These are phyloP conservation scores for Drosophila lacicola DNA, from an alignment of 2,888 invertebrate genomes.

Conservation along the genomic window DNA sequence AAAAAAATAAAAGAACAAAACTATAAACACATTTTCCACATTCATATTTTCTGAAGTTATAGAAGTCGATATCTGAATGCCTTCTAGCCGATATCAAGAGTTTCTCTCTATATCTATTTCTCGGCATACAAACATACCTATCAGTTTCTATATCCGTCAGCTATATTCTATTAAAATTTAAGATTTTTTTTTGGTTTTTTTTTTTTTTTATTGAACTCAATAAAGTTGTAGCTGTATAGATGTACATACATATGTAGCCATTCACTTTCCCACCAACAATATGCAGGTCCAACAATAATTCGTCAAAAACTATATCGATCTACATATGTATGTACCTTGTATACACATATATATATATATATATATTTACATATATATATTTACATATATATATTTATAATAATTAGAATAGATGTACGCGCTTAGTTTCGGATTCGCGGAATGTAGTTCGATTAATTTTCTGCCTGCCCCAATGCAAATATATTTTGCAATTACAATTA, in stretches of 20 bases:
- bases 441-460: background rate
- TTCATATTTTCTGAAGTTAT: background rate
- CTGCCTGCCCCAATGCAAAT: background rate
- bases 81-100: too few relatives aligned
- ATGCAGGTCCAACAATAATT: constrained; percentile 19
- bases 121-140: too few relatives aligned
- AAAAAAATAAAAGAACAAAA: too few relatives aligned
- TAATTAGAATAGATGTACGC: background rate
- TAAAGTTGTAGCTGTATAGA: constrained; percentile 23
- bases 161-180: background rate
- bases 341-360: background rate
- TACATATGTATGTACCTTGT: constrained; percentile 4
- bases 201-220: constrained; percentile 34
- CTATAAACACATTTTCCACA: too few relatives aligned
- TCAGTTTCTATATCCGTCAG: too few relatives aligned
- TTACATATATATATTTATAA: background rate
- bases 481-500: background rate
- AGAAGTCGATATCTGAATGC: too few relatives aligned
- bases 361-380: background rate
- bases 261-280: constrained; percentile 13
- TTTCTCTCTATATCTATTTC: too few relatives aligned
- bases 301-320: constrained; percentile 33
- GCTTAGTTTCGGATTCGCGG: background rate
- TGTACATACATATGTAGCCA: constrained; percentile 11
- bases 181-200: background rate